These are phyloP conservation scores for Boulengeromyrus knoepffleri DNA, from an alignment of 2,113 vertebrate species.

Conservation along the genomic window DNA sequence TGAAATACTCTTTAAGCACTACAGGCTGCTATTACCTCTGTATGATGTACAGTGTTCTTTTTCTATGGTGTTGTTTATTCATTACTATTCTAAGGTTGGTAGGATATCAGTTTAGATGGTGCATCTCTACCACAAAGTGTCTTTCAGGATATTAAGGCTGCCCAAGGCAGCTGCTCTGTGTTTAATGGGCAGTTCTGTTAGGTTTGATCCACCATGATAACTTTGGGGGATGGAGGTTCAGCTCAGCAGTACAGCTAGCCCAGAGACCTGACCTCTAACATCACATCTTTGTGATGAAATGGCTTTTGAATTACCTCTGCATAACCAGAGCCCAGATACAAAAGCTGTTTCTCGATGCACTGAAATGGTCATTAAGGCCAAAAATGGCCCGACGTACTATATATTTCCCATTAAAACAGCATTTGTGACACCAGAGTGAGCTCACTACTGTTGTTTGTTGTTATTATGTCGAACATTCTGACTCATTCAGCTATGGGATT, in stretches of 20 bases:
- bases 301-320: background rate
- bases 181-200: background rate
- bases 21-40: background rate
- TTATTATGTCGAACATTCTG: background rate
- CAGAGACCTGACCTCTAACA: background rate
- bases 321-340: background rate
- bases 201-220: background rate
- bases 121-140: background rate
- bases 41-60: background rate
- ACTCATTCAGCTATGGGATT: background rate
- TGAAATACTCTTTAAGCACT: conserved; percentile 6
- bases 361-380: background rate
- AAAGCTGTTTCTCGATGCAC: background rate
- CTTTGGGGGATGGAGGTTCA: background rate
- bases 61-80: background rate
- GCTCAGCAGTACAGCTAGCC: background rate
- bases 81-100: background rate
- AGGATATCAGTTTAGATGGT: background rate
- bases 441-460: background rate
- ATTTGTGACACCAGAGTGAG: background rate
- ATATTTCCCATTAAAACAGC: background rate
- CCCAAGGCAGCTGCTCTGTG: background rate
- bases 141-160: background rate
- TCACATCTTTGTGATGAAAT: background rate
- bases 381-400: background rate